A percentile compares a stretch with the other conserved stretches of the same genome.
phyloP scores from a whole-genome alignment of 2,888 invertebrate species.

The Lithosia quadra region DNA sequence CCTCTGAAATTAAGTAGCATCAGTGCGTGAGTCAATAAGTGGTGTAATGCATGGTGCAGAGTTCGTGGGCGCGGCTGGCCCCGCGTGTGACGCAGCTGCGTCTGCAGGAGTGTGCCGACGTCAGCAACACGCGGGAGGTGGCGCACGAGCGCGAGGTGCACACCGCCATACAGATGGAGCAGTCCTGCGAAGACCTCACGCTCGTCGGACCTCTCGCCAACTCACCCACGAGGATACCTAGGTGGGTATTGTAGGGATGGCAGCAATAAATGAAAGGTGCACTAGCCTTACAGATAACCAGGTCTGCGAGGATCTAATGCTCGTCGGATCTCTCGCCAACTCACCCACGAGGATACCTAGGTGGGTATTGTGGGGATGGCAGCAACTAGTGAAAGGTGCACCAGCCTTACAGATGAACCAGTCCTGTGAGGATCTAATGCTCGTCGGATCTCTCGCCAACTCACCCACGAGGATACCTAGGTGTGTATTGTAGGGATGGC shows the following conservation, averaged over 20 bases:
- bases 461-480: constrained; percentile 85
- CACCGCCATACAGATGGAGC: constrained; percentile 97
- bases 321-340: constrained; percentile 78
- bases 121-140: constrained; percentile 93
- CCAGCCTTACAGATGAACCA: constrained; percentile 97
- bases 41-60: constrained; percentile 14
- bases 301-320: constrained; percentile 96
- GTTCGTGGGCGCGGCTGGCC: constrained; percentile 88
- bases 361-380: constrained; percentile 63
- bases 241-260: constrained; percentile 90
- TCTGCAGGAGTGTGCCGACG: constrained; percentile 95
- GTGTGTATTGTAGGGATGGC: constrained; percentile 48
- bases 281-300: no score
- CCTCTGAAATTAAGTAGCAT: neutral
- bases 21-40: neutral
- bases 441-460: constrained; percentile 78
- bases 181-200: constrained; percentile 97
- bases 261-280: no score
- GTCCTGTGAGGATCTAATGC: constrained; percentile 96
- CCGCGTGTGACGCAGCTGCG: constrained; percentile 95
- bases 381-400: constrained; percentile 94
- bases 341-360: constrained; percentile 85
- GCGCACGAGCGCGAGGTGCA: constrained; percentile 97
- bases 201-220: constrained; percentile 77
- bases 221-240: constrained; percentile 85